These are phyloP conservation scores for Pseudorasbora parva DNA, from an alignment of 2,113 vertebrate species.

Conservation along the genomic window DNA sequence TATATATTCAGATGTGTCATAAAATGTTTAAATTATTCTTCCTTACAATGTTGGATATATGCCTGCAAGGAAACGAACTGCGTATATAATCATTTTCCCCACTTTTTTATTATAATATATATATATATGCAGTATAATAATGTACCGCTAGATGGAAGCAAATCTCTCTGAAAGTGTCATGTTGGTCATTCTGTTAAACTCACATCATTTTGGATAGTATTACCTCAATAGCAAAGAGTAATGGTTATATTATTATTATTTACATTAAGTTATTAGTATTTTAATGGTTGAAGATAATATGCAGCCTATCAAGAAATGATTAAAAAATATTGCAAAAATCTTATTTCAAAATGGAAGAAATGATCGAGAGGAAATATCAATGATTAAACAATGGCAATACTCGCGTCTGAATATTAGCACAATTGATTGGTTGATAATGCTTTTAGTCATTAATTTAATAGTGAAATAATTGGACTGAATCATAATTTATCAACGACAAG, in stretches of 20 bases:
- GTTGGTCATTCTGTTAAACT: neutral
- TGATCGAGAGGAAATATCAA: neutral
- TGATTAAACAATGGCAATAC: neutral
- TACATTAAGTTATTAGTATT: neutral
- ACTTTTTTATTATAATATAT: neutral
- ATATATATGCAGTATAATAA: neutral
- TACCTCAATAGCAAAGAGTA: neutral
- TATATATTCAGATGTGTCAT: neutral
- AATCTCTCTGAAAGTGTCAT: conserved; percentile 8
- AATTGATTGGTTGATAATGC: neutral
- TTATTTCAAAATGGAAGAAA: neutral
- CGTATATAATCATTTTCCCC: neutral
- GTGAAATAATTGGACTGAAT: neutral
- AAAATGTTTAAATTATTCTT: neutral
- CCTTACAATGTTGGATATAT: neutral
- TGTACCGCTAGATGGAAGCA: conserved; percentile 66
- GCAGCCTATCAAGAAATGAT: neutral
- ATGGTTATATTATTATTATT: no score
- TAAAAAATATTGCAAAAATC: neutral
- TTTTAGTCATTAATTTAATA: neutral
- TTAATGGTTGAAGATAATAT: neutral
- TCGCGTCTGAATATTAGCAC: neutral
- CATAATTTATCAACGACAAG: neutral
- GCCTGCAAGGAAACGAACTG: no score
- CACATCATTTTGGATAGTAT: neutral